These are phyloP conservation scores for Cephus spinipes DNA, from an alignment of 2,888 invertebrate genomes.

Conservation along the genomic window DNA sequence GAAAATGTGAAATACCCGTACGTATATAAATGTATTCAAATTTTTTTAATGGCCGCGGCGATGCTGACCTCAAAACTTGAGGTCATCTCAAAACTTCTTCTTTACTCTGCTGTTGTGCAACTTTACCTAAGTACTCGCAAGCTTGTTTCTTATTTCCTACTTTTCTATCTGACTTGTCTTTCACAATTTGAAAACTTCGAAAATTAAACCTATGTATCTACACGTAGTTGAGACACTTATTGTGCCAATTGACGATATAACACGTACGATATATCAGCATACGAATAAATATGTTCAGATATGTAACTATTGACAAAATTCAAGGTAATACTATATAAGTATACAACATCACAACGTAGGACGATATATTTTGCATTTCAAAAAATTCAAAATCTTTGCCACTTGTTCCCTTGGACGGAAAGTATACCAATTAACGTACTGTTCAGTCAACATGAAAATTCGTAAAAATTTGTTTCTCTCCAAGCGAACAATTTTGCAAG, in stretches of 20 bases:
- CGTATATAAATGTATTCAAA: not conserved
- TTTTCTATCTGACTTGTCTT: not conserved
- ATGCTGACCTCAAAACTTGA: not conserved
- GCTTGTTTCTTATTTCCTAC: conserved; percentile 5
- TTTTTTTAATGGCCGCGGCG: not conserved
- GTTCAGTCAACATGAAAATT: not conserved
- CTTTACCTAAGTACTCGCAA: conserved; percentile 1
- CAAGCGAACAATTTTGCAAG: not conserved
- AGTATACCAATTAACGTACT: not conserved
- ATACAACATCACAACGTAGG: not conserved
- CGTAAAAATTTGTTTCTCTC: not conserved
- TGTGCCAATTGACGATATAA: not conserved
- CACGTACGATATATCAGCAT: not conserved
- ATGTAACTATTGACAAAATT: not conserved
- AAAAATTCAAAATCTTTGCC: not conserved
- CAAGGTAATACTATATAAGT: not conserved
- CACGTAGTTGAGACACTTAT: not conserved
- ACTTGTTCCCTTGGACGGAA: not conserved
- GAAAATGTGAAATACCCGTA: no score
- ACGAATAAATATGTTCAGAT: not conserved
- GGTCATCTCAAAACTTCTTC: not conserved
- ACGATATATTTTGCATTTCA: not conserved
- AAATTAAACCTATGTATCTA: not conserved
- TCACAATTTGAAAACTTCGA: not conserved
- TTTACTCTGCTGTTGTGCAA: not conserved